Evolutionary conservation across 2,797 vertebrate genomes (phyloP), one percentile per base, ranked within the genome.

Genomic region (Lutjanus argentimaculatus): DNA sequence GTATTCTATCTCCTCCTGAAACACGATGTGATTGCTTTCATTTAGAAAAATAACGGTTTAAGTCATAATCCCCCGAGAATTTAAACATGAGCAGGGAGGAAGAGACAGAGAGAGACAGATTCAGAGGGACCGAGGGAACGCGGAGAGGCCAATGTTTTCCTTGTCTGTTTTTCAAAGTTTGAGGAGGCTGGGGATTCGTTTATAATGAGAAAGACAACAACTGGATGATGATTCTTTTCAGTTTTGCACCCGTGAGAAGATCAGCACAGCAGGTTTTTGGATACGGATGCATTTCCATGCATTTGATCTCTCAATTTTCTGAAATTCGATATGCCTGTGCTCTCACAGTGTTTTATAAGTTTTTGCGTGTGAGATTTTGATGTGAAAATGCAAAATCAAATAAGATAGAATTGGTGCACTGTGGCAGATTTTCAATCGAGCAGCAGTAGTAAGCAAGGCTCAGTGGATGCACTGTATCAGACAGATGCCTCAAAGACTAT

Each of bases 181-280:
- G 36, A 75, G 43, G 59, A 84, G 74, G 49, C 82, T 56, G 57
- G 73, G 80, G 84, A 87, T 79, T 80, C 15, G 8, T 83, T 86
- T 84, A 19, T 81, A 84, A 84, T 77, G 74, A 85, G 79, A 89
- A 75, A 83, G 68, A 77, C 84, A 89, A 83, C 82, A 89, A 84
- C 82, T 83, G 76, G 70, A 75, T 71, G 76, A 84, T 55, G 67
- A 82, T 77, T 80, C 57, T 53, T 72, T 82, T 76, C 55, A 56
- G 36, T 40, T 86, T 80, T 74, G 65, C 13, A 64, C 61, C 51
- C 68, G 56, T 77, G 86, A 88, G 77, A 91, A 83, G 71, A 75
- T 82, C 80, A n/a, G 59, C 70, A 12, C 63, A 64, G 61, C 51
- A 8, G 67, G 49, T 49, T 81, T 64, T 85, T 84, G 67, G 70